Evolutionary conservation across 2,888 invertebrate species (phyloP), one percentile per base, ranked within the genome.

Genomic region (Stegophylla sp.): DNA sequence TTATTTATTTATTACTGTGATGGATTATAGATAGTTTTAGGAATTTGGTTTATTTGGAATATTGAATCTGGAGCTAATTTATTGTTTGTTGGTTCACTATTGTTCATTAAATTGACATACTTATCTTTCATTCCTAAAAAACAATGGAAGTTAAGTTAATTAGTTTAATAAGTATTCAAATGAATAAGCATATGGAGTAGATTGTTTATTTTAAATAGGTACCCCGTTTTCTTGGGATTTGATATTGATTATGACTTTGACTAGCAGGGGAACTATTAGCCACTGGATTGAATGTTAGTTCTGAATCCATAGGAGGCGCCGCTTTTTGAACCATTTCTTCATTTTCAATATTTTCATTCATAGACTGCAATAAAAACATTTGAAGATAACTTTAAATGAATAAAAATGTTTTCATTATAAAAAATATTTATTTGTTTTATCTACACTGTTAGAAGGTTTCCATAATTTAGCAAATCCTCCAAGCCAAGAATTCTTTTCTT

Each of bases 81-180:
- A 71, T 79, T 79, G 41, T 79, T 71, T 34, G 69, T 84, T 26
- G 86, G 84, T 61, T 88, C 87, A 12, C 86, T 86, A n/a, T 91
- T 91, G 83, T 89, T 88, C 88, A 95, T 92, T 82, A 96, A 94
- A 88, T 96, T 95, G 84, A 96, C 94, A 87, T 96, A 97, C 82
- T 93, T 92, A 85, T 92, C 92, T 87, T 93, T 92, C 85, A 93
- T 89, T 85, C 93, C 94, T 94, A 10, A 86, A 87, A 48, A 23
- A 53, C 12, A 63, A 75, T 75, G 5, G 34, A 20, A 5, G 4
- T 17, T 5, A 43, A 56, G n/a, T 56, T 56, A 3, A 41, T 13
- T 20, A 51, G 28, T n/a, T 51, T 45, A 48, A 69, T 51, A 7
- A 45, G 7, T 43, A 23, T 17, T 26, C 1, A 26, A 28, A 13